A percentile compares a stretch with the other conserved stretches of the same genome.
Evolutionary conservation across 1,140 invertebrate genomes (phyloP).

Genomic region (Aphelinus certus): DNA sequence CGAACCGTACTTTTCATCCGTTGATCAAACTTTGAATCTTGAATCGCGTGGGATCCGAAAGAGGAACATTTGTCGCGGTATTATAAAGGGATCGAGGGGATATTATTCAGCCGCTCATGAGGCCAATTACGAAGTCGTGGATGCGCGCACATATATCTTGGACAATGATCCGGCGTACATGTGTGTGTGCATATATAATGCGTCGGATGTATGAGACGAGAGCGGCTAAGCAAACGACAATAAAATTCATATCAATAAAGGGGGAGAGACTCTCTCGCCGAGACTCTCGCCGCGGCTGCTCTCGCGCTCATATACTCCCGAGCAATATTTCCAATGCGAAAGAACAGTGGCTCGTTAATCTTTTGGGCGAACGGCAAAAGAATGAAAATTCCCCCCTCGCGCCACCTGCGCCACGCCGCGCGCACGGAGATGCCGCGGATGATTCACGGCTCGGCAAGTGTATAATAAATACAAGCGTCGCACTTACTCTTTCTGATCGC

Average conservation of each 20-base stretch:
- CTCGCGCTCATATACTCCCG: background rate
- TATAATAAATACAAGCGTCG: slow-evolving; percentile 35
- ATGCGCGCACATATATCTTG: slow-evolving; percentile 27
- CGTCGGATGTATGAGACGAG: slow-evolving; percentile 10
- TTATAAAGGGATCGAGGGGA: background rate
- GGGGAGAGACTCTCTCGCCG: background rate
- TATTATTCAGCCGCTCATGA: background rate
- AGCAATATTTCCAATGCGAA: slow-evolving; percentile 22
- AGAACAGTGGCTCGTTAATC: slow-evolving; percentile 49
- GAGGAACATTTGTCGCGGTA: too few relatives aligned
- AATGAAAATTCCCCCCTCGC: slow-evolving; percentile 31
- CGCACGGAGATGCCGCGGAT: slow-evolving; percentile 18
- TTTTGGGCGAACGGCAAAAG: slow-evolving; percentile 40
- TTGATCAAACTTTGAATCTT: too few relatives aligned
- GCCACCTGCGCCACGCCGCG: slow-evolving; percentile 12
- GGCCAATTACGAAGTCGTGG: slow-evolving; percentile 18
- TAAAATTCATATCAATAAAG: slow-evolving; percentile 38
- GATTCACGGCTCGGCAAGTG: slow-evolving; percentile 36
- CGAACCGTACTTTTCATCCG: too few relatives aligned
- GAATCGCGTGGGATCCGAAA: too few relatives aligned
- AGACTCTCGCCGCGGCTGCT: too few relatives aligned
- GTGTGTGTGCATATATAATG: background rate
- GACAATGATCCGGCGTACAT: slow-evolving; percentile 9
- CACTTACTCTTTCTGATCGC: slow-evolving; percentile 11
- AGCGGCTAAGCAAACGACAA: slow-evolving; percentile 25